A percentile compares a stretch with the other conserved stretches of the same genome.
phyloP scores from a whole-genome alignment of 2,113 vertebrate species.

The Rostratula benghalensis region DNA sequence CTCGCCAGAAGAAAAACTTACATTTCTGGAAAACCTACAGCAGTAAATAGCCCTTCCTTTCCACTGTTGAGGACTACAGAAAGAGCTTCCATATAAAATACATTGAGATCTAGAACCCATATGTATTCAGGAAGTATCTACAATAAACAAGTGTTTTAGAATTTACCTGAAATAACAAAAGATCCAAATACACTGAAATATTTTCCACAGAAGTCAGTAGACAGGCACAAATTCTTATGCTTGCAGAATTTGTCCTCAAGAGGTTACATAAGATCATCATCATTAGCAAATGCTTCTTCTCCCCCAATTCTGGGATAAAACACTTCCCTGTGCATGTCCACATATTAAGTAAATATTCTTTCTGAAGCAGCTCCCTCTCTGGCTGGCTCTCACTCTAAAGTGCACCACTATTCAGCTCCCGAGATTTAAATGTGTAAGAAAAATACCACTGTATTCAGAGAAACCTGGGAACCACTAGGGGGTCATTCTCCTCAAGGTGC shows the following conservation, averaged over 20 bases:
- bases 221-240: neutral
- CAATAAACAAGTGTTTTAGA: neutral
- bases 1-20: neutral
- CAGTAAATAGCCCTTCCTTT: neutral
- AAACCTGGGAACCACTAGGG: neutral
- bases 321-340: neutral
- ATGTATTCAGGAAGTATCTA: neutral
- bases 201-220: neutral
- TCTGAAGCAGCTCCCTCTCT: neutral
- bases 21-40: neutral
- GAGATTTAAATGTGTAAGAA: neutral
- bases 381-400: neutral
- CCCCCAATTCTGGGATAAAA: neutral
- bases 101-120: neutral
- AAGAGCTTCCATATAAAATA: neutral
- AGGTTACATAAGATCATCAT: neutral
- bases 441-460: neutral
- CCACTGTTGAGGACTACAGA: neutral
- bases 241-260: neutral
- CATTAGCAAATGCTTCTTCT: neutral
- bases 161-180: neutral
- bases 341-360: neutral
- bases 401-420: neutral
- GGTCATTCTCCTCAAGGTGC: neutral
- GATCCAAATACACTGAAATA: neutral